A percentile compares a stretch with the other conserved stretches of the same genome.
Conservation (phyloP, 2,888 invertebrate species). For the Anthrax anthrax region DNA sequence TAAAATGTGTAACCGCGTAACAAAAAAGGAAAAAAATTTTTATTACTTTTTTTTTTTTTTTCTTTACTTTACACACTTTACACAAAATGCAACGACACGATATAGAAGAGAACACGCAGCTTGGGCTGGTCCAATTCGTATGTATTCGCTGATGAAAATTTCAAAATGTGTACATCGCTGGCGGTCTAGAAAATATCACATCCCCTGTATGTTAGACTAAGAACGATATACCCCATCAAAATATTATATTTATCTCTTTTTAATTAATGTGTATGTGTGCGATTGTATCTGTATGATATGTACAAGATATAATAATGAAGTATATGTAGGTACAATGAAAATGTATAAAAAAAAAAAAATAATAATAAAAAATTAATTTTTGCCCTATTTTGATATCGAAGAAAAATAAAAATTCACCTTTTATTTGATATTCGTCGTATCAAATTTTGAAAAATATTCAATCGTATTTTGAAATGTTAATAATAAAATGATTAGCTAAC, state of each 20-base stretch:
- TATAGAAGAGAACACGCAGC: conserved; percentile 8
- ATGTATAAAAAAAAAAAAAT: too few species aligned
- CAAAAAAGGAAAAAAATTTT: not conserved
- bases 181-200: conserved; percentile 9
- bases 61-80: not conserved
- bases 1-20: not conserved
- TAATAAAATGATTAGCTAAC: too few species aligned
- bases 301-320: too few species aligned
- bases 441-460: too few species aligned
- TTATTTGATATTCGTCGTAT: too few species aligned
- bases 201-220: conserved; percentile 5
- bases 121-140: conserved; percentile 13
- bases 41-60: not conserved
- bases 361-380: too few species aligned
- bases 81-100: not conserved
- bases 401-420: too few species aligned
- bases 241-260: not conserved
- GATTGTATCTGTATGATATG: too few species aligned
- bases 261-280: too few species aligned
- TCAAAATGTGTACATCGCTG: not conserved
- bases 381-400: too few species aligned
- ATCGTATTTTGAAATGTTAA: too few species aligned
- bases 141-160: conserved; percentile 8
- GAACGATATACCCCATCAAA: not conserved
- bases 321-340: too few species aligned